Evolutionary conservation across 2,113 vertebrate species (phyloP), one percentile per base, ranked within the genome.

Genomic region (Nycticorax nycticorax): DNA sequence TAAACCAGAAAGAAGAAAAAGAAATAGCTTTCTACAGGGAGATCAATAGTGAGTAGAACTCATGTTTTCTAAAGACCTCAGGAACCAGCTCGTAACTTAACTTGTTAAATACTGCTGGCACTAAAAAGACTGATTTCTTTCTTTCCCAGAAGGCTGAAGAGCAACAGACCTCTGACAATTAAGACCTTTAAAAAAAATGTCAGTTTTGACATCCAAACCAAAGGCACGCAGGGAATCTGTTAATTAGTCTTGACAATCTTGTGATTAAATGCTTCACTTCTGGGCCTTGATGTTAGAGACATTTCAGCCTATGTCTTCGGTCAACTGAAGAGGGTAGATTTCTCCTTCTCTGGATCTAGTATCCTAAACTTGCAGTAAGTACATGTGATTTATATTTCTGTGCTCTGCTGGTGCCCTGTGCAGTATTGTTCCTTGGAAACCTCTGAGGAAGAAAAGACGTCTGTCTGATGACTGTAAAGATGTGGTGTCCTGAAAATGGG

Each of bases 61-160:
- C 33, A 10, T 78, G 80, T 85, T 89, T 96, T 96, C 73, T 43
- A 63, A 92, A 91, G 84, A 81, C 30, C 56, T 63, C 41, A 27
- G 84, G 79, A 96, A 85, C 41, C 27, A 69, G 41, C 57, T 83
- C 0, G 0, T 88, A 89, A 85, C 72, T 91, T 71, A 63, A 82
- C 89, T 81, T 89, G 37, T 91, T 96, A 89, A 91, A 62, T 83
- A 62, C 50, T 90, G n/a, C 63, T 94, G 78, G 79, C 45, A 74
- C 67, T 82, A 63, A 50, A 69, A 92, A 53, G 41, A 27, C 67
- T 60, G 20, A 41, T 72, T 83, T 66, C 5, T 68, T 88, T 89
- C 69, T 80, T 48, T 9, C 27, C 28, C 33, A 43, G 57, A 59
- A 91, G 27, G 14, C 45, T 90, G 63, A 80, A 83, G 47, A 69